A percentile compares a stretch with the other conserved stretches of the same genome.
These are phyloP conservation scores for Hyposmocoma kahamanoa DNA, from an alignment of 1,140 invertebrate genomes.

Conservation along the genomic window DNA sequence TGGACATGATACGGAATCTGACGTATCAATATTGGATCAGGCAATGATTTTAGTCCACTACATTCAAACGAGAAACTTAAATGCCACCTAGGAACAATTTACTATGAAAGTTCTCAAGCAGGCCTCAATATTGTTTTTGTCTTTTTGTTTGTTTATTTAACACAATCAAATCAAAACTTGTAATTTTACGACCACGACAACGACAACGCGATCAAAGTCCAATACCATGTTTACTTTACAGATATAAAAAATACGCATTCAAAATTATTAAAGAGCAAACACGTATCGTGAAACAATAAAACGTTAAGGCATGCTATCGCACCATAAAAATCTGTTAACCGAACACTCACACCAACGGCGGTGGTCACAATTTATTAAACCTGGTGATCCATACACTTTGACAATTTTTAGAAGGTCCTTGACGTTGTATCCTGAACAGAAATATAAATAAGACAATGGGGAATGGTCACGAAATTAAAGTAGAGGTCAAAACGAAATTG, in stretches of 20 bases:
- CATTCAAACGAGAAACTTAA: no score
- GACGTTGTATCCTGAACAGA: not conserved
- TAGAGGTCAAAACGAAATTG: no score
- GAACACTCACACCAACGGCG: constrained; percentile 43
- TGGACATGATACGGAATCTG: constrained; percentile 47
- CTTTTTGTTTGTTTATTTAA: no score
- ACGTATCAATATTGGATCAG: constrained; percentile 52
- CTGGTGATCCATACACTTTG: constrained; percentile 36
- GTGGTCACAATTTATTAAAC: constrained; percentile 65
- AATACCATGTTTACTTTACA: no score
- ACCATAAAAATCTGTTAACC: constrained; percentile 57
- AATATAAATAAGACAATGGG: not conserved
- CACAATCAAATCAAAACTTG: no score
- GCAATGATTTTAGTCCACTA: constrained; percentile 5
- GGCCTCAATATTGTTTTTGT: no score
- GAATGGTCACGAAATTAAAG: no score
- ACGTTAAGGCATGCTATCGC: constrained; percentile 17
- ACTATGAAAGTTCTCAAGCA: no score
- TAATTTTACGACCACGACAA: no score
- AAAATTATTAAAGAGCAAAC: not conserved
- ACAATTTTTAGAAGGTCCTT: not conserved
- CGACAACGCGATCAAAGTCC: no score
- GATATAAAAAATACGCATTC: no score
- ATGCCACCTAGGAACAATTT: no score
- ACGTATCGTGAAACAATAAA: constrained; percentile 14